A percentile compares a stretch with the other conserved stretches of the same genome.
Conservation (phyloP, 2,888 invertebrate species). For the Pinctada fucata region DNA sequence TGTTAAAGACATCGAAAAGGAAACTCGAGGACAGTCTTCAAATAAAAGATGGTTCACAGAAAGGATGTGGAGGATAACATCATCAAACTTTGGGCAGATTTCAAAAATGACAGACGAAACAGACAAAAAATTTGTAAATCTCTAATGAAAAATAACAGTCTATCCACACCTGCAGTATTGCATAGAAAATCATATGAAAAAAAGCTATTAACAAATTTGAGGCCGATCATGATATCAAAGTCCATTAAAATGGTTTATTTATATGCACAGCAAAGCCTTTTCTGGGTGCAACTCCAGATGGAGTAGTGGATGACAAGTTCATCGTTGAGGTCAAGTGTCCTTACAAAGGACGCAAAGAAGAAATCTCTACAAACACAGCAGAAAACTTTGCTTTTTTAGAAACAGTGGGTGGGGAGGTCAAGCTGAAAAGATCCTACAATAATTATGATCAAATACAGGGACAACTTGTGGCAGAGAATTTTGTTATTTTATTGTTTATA, state of each 20-base stretch:
- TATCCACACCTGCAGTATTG: slow-evolving; percentile 19
- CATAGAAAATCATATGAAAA: slow-evolving; percentile 46
- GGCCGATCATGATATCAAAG: not conserved
- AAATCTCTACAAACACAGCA: slow-evolving; percentile 17
- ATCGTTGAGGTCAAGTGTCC: slow-evolving; percentile 51
- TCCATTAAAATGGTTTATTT: slow-evolving; percentile 38
- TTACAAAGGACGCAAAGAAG: slow-evolving; percentile 33
- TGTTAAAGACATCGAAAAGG: slow-evolving; percentile 19
- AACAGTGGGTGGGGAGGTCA: slow-evolving; percentile 1
- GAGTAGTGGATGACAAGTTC: slow-evolving; percentile 30
- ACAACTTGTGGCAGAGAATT: slow-evolving; percentile 29
- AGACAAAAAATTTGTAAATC: slow-evolving; percentile 15
- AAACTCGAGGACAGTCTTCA: slow-evolving; percentile 30
- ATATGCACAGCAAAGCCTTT: slow-evolving; percentile 32
- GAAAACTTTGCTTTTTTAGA: slow-evolving; percentile 31
- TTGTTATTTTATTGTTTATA: slow-evolving; percentile 30
- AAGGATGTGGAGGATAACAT: slow-evolving; percentile 40
- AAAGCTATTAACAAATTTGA: slow-evolving; percentile 35
- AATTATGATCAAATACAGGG: slow-evolving; percentile 48
- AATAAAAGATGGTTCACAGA: slow-evolving; percentile 28
- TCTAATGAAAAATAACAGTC: slow-evolving; percentile 1
- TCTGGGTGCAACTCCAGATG: slow-evolving; percentile 43
- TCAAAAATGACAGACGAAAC: slow-evolving; percentile 6
- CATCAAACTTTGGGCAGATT: slow-evolving; percentile 48
- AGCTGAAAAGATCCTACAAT: slow-evolving; percentile 12